Conservation (phyloP, 2,888 invertebrate species). For the Microctonus aethiopoides region DNA sequence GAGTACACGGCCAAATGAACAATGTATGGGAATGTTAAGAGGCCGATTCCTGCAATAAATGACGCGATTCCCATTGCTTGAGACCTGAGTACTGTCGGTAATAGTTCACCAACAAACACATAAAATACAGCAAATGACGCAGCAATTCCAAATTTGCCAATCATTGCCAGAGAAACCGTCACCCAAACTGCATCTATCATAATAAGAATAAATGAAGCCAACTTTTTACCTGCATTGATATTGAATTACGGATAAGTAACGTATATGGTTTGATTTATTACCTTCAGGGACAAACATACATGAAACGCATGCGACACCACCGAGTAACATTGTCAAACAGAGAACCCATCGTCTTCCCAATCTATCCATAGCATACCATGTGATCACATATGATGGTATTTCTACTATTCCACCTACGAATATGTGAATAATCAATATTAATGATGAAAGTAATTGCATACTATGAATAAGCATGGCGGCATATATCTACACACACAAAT, state of each 20-base stretch:
- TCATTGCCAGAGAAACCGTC: constrained; percentile 74
- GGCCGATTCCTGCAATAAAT: constrained; percentile 73
- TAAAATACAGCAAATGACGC: constrained; percentile 78
- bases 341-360: constrained; percentile 76
- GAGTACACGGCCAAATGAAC: constrained; percentile 73
- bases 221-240: background rate
- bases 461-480: no score
- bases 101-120: constrained; percentile 76
- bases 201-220: background rate
- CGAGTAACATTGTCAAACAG: constrained; percentile 73
- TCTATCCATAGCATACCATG: constrained; percentile 76
- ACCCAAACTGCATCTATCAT: constrained; percentile 72
- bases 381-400: constrained; percentile 74
- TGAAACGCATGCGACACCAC: constrained; percentile 75
- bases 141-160: constrained; percentile 76
- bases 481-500: no score
- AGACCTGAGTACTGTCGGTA: constrained; percentile 75
- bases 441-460: no score
- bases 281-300: constrained; percentile 76
- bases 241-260: background rate
- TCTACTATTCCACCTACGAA: constrained; percentile 71
- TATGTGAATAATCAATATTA: no score
- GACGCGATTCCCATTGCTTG: constrained; percentile 77
- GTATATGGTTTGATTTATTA: constrained; percentile 48
- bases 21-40: constrained; percentile 75